Evolutionary conservation across 2,888 invertebrate species (phyloP), one percentile per base, ranked within the genome.

Genomic region (Parnassius glacialis): DNA sequence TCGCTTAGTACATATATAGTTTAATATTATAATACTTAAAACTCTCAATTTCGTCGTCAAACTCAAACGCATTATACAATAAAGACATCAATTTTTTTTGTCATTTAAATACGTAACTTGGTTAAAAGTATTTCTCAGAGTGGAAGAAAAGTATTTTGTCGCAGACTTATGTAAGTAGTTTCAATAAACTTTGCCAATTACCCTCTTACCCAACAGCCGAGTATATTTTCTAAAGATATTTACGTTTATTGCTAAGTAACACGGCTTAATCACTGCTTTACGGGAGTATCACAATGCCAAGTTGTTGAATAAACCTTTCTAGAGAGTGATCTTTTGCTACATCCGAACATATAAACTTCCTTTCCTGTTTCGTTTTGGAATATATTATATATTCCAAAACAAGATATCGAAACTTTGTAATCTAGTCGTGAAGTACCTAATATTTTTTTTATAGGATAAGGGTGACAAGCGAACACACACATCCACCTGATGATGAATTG

Each of bases 161-260:
- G 60, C 58, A 55, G 64, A 64, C 62, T 65, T 62, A 65, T 61
- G 61, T 59, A 65, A 65, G 64, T 65, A 64, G 59, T 61, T 64
- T 52, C 57, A 60, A 68, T 68, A 69, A 69, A 68, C 59, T 70
- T 68, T 65, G 60, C 64, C 66, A 68, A 69, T 70, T 69, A 70
- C 63, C 60, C 57, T 65, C 56, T 54, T 54, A 53, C 43, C 62
- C 55, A 51, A 63, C 55, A 52, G 55, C 45, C 41, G 47, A 68
- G 61, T 65, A 59, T 63, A 66, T 70, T 71, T 69, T 65, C 67
- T 59, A 41, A 62, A 48, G 51, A 58, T 67, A 67, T 65, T 65
- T 68, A 70, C 64, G 66, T 70, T 68, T 68, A 70, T 64, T 64
- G 66, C 64, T 59, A 51, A 61, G 65, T 60, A 66, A 65, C 62